These are phyloP conservation scores for Butorides virescens DNA, from an alignment of 2,113 vertebrate species.

Conservation along the genomic window DNA sequence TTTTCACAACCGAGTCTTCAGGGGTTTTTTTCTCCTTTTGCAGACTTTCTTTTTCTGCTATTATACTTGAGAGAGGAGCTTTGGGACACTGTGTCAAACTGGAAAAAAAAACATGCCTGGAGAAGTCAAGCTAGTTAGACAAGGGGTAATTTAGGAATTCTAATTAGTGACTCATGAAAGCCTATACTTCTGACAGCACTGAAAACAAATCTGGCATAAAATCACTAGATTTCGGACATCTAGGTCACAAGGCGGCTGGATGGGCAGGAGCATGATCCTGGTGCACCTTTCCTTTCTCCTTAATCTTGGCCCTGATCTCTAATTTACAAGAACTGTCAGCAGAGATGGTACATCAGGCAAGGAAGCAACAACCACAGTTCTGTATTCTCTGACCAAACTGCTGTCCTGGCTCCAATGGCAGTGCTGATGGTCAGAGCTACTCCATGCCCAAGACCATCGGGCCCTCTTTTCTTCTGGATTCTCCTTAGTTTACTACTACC, in stretches of 20 bases:
- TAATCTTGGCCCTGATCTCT: neutral
- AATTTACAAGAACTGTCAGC: neutral
- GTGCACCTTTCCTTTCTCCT: neutral
- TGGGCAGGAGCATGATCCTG: fast-evolving
- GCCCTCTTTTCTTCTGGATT: neutral
- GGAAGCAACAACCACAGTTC: neutral
- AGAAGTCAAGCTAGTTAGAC: neutral
- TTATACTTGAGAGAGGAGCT: neutral
- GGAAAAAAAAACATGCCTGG: neutral
- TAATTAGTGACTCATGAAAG: neutral
- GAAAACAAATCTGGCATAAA: neutral
- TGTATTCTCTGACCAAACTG: neutral
- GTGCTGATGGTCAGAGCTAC: neutral
- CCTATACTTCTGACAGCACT: neutral
- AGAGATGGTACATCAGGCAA: neutral
- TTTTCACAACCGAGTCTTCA: neutral
- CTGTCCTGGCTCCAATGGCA: neutral
- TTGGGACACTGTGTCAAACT: neutral
- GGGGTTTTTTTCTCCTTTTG: neutral
- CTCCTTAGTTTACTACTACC: neutral
- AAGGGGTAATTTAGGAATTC: neutral
- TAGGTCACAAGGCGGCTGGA: neutral
- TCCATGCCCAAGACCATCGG: no score
- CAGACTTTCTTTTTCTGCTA: neutral
- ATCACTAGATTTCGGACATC: neutral